Percentiles rank a stretch among this genome's conserved stretches.
phyloP scores from a whole-genome alignment of 2,113 vertebrate genomes.

The Paratilapia polleni region DNA sequence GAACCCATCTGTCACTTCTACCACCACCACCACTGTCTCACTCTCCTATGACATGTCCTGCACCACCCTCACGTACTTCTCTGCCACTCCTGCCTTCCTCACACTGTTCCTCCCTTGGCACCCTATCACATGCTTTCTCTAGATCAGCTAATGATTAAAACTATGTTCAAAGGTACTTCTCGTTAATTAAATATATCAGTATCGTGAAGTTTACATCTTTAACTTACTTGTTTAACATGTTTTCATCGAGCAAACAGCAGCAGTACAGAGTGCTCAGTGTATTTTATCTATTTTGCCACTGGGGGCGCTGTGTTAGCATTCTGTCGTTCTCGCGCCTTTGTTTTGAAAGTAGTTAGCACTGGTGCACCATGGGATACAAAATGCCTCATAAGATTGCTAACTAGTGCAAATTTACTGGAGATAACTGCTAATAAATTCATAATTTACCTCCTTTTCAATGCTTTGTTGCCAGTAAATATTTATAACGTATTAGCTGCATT shows the following conservation, averaged over 20 bases:
- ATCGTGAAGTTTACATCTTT: background rate
- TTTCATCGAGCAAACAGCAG: background rate
- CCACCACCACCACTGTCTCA: too few species aligned
- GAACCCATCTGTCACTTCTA: too few species aligned
- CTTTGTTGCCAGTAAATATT: background rate
- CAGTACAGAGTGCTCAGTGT: background rate
- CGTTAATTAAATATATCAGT: background rate
- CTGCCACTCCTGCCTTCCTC: background rate
- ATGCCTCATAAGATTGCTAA: slow-evolving; percentile 48
- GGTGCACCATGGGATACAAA: slow-evolving; percentile 76
- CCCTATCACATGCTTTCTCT: background rate
- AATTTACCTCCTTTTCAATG: background rate
- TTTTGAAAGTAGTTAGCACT: slow-evolving; percentile 13
- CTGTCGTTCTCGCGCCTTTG: background rate
- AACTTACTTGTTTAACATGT: background rate
- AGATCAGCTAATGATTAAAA: background rate
- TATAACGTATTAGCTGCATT: background rate
- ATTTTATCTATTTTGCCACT: background rate
- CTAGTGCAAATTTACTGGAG: slow-evolving; percentile 18
- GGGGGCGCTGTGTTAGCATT: background rate
- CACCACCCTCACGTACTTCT: background rate
- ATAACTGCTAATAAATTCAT: background rate
- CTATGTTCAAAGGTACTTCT: background rate
- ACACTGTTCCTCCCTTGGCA: background rate
- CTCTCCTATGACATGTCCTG: too few species aligned